These are phyloP conservation scores for Ginglymostoma cirratum DNA, from an alignment of 2,113 vertebrate genomes.

Conservation along the genomic window DNA sequence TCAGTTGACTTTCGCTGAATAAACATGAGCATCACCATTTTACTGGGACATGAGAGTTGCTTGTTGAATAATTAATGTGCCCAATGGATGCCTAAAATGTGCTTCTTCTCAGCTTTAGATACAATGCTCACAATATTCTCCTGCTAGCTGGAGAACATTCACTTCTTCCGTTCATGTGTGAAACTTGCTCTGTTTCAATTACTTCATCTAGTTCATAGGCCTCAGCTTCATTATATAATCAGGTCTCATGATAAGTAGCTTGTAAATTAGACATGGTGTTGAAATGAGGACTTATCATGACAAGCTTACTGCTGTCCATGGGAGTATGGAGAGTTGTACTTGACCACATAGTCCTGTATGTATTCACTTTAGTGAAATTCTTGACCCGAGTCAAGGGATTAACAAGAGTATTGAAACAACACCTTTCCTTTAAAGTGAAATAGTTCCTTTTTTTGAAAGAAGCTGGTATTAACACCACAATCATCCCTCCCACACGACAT, in stretches of 20 bases:
- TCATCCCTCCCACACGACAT: not conserved
- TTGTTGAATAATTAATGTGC: constrained; percentile 32
- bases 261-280: not conserved
- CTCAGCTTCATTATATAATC: not conserved
- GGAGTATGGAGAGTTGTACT: not conserved
- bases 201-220: not conserved
- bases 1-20: constrained; percentile 22
- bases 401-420: not conserved
- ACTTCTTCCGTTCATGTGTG: not conserved
- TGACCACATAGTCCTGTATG: not conserved
- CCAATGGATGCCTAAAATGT: constrained; percentile 1
- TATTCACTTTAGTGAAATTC: not conserved
- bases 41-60: constrained; percentile 3
- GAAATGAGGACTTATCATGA: not conserved
- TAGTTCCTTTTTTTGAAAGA: not conserved
- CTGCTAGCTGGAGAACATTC: not conserved
- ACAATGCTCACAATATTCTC: not conserved
- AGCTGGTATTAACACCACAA: not conserved
- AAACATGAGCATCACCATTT: constrained; percentile 19
- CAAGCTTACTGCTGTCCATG: not conserved
- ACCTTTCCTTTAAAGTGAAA: not conserved
- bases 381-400: not conserved
- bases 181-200: not conserved
- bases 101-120: not conserved
- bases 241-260: not conserved